Conservation (phyloP, 2,797 vertebrate genomes). For the Protosalanx chinensis region DNA sequence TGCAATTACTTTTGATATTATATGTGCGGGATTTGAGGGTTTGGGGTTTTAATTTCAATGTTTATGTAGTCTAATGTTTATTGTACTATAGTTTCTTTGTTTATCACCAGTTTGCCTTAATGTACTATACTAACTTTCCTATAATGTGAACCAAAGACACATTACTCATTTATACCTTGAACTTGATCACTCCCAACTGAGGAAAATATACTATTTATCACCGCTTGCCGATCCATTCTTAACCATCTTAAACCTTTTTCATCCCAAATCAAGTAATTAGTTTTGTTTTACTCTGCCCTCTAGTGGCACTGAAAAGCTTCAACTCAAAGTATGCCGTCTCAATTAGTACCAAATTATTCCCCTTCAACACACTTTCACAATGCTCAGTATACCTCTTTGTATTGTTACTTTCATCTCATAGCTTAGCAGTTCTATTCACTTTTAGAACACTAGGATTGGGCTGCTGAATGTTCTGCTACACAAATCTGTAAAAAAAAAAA, state of each 20-base stretch:
- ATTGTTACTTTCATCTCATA: conserved; percentile 46
- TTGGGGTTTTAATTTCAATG: conserved; percentile 29
- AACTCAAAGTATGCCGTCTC: conserved; percentile 63
- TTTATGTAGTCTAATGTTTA: conserved; percentile 28
- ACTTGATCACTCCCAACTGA: conserved; percentile 12
- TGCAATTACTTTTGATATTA: conserved; percentile 40
- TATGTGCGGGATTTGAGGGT: conserved; percentile 26
- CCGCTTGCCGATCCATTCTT: conserved; percentile 14
- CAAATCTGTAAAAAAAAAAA: conserved; percentile 47
- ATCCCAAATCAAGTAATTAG: conserved; percentile 9
- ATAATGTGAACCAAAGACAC: conserved; percentile 75
- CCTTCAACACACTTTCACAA: conserved; percentile 68
- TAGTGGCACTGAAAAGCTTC: conserved; percentile 53
- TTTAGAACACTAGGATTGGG: conserved; percentile 51
- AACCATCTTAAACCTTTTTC: conserved; percentile 15
- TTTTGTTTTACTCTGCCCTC: conserved; percentile 63
- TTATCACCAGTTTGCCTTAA: conserved; percentile 73
- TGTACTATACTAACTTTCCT: conserved; percentile 55
- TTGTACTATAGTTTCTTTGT: conserved; percentile 45
- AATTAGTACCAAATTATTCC: conserved; percentile 71
- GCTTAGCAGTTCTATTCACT: conserved; percentile 45
- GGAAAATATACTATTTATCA: conserved; percentile 36
- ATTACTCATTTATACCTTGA: conserved; percentile 56
- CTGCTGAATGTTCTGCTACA: conserved; percentile 59
- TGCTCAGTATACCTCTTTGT: conserved; percentile 64